Conservation (phyloP, 2,113 vertebrate genomes). For the Passerina amoena region DNA sequence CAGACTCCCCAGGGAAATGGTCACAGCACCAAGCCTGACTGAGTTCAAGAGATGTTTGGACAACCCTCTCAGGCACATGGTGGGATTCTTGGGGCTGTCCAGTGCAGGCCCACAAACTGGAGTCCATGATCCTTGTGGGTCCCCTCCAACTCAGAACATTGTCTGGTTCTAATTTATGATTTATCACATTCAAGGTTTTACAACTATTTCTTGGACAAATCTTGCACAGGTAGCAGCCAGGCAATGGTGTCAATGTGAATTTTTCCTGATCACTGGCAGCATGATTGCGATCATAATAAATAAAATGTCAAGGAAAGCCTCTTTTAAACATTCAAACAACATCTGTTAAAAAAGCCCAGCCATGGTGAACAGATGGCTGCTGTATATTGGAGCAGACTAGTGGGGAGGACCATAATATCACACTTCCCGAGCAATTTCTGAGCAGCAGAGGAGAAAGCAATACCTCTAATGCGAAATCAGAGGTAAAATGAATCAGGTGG, state of each 20-base stretch:
- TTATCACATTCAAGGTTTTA: not conserved
- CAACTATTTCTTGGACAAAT: not conserved
- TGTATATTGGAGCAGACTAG: not conserved
- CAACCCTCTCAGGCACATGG: not conserved
- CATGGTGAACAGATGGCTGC: not conserved
- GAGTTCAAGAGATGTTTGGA: not conserved
- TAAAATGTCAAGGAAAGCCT: not conserved
- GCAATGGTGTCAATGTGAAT: not conserved
- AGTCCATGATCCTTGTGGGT: not conserved
- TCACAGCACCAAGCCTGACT: not conserved
- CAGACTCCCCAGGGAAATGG: not conserved
- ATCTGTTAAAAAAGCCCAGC: not conserved
- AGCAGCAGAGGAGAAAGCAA: conserved; percentile 35
- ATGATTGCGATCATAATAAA: not conserved
- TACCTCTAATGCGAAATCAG: conserved; percentile 1
- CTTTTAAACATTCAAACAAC: not conserved
- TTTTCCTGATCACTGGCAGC: not conserved
- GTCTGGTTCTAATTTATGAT: not conserved
- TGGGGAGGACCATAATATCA: not conserved
- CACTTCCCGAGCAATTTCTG: not conserved
- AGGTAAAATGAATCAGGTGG: conserved; percentile 38
- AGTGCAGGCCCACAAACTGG: not conserved
- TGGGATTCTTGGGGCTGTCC: not conserved
- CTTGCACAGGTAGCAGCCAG: not conserved
- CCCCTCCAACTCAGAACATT: not conserved